Evolutionary conservation across 2,888 invertebrate species (phyloP).

Genomic region (Tromatobia lineatoria): DNA sequence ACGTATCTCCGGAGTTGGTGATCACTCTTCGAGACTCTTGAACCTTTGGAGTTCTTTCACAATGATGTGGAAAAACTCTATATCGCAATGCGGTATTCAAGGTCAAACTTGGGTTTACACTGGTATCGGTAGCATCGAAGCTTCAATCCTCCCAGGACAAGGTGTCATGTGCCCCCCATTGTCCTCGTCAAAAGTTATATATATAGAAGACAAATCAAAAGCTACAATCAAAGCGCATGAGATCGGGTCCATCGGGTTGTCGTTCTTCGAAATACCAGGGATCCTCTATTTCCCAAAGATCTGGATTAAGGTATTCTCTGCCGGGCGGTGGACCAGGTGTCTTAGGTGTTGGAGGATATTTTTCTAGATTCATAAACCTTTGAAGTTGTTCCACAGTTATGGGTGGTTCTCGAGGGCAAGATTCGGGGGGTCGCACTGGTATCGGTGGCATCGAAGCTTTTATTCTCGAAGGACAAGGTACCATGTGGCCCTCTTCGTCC

Average conservation of each 20-base stretch:
- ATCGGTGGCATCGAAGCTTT: slow-evolving; percentile 69
- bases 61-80: too few species aligned
- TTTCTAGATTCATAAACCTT: slow-evolving; percentile 76
- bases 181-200: too few species aligned
- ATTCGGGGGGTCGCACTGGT: slow-evolving; percentile 51
- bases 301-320: slow-evolving; percentile 73
- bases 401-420: slow-evolving; percentile 40
- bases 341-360: slow-evolving; percentile 70
- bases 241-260: slow-evolving; percentile 68
- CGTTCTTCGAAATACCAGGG: slow-evolving; percentile 75
- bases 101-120: too few species aligned
- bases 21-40: too few species aligned
- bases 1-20: too few species aligned
- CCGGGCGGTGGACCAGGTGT: slow-evolving; percentile 72
- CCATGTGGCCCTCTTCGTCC: slow-evolving; percentile 68
- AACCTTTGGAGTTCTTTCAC: too few species aligned
- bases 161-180: too few species aligned
- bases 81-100: too few species aligned
- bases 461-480: slow-evolving; percentile 71
- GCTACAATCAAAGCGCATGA: slow-evolving; percentile 73
- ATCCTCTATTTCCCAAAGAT: slow-evolving; percentile 80
- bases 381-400: slow-evolving; percentile 75
- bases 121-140: too few species aligned
- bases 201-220: too few species aligned
- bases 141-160: too few species aligned